Conservation (phyloP, 2,113 vertebrate species). For the Tonatia bakeri region DNA sequence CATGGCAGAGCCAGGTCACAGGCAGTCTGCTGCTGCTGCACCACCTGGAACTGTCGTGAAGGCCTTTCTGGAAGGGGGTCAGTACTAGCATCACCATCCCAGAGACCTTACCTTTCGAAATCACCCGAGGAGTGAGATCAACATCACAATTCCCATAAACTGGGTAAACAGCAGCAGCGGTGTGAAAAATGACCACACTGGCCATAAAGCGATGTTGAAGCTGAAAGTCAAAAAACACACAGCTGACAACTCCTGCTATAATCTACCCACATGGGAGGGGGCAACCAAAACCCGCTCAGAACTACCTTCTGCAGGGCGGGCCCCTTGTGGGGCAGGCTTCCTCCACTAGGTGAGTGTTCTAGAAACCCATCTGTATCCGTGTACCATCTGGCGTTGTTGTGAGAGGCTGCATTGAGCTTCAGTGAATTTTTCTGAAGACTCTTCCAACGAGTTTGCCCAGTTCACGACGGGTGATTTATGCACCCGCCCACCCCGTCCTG, state of each 20-base stretch:
- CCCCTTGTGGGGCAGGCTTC: no score
- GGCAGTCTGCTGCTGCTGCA: neutral
- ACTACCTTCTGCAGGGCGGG: no score
- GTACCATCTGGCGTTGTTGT: no score
- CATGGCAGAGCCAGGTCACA: neutral
- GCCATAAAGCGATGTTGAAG: slow-evolving; percentile 94
- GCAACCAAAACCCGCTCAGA: no score
- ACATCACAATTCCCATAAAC: slow-evolving; percentile 97
- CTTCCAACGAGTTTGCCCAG: no score
- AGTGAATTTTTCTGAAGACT: no score
- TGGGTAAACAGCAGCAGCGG: slow-evolving; percentile 93
- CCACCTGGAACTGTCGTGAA: neutral
- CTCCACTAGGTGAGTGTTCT: no score
- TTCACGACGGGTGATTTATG: no score
- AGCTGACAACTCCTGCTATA: fast-evolving
- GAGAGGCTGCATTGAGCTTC: no score
- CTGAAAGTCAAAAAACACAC: slow-evolving; percentile 74
- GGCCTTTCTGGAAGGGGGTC: neutral
- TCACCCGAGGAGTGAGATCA: slow-evolving; percentile 93
- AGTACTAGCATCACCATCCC: neutral
- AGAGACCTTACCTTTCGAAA: slow-evolving; percentile 76
- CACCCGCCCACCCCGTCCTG: no score
- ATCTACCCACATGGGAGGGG: fast-evolving
- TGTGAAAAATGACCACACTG: slow-evolving; percentile 94
- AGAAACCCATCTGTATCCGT: no score